Evolutionary conservation across 2,888 invertebrate species (phyloP), one percentile per base, ranked within the genome.

Genomic region (Phalera bucephala): DNA sequence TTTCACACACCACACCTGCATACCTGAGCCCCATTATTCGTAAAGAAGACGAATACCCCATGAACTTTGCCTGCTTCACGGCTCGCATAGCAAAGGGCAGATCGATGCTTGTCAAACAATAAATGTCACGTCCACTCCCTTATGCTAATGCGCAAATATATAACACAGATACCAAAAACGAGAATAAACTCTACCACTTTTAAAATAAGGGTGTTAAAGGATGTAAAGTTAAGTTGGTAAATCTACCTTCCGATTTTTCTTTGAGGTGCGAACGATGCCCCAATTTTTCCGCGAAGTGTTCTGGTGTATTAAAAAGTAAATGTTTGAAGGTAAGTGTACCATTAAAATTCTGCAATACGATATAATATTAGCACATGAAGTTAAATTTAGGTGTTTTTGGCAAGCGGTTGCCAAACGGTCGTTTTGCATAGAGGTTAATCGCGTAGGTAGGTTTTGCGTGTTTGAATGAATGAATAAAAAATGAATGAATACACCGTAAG

Each of bases 71-170:
- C 71, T 66, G 64, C 61, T 80, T 85, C 80, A 80, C 85, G 84
- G 82, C 73, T 83, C 77, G 83, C 74, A 79, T 80, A 78, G 75
- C 81, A 88, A 87, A 87, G 84, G 84, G 77, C 87, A 88, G 87
- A 88, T 88, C 88, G 88, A 89, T 89, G 83, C 77, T 83, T 84
- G 87, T 87, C 88, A 88, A 86, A 89, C 88, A 88, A 89, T 88
- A 87, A 89, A 89, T 88, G 88, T 86, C 88, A 88, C 85, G 88
- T 88, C 86, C 88, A 88, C 80, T 85, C 88, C 88, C 87, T 82
- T 72, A 82, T 77, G 76, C 64, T 80, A 79, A 79, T 79, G 64
- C 50, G 68, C 53, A 40, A 47, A 29, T 20, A 45, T 57, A 52
- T 31, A 35, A 36, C 21, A 10, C 12, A 32, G 15, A 21, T 8